Evolutionary conservation across 2,797 vertebrate species (phyloP), one percentile per base, ranked within the genome.

Genomic region (Decapterus maruadsi): DNA sequence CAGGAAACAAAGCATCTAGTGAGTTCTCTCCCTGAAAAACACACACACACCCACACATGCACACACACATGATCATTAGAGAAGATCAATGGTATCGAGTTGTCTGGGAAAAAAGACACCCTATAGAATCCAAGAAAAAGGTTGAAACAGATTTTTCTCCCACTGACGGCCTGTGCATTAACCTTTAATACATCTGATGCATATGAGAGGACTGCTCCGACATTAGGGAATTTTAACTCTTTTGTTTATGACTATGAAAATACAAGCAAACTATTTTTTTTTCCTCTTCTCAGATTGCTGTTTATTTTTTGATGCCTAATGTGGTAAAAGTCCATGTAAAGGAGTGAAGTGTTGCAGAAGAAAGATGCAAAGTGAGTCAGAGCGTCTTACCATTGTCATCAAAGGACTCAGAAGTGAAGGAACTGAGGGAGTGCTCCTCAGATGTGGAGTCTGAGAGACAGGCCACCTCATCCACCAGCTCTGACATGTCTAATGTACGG

Each of bases 351-450:
- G 13, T 8, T 43, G 16, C 36, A 50, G 0, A 4, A 34, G 36
- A 40, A n/a, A 36, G 38, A 36, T 11, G 29, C 19, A 51, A 34
- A 53, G 34, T 11, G 12, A 16, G 36, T 29, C 14, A 13, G 17
- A 14, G n/a, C 1, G 0, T 80, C 96, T 96, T 94, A 99, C 98
- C 97, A 48, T 97, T 98, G 91, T 99, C 98, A 7, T 98, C 97
- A 1, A 97, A 97, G 0, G 97, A 98, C 81, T 98, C 97, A 0
- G 98, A 97, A 42, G 97, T 97, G 94, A 95, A 97, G 78, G 98
- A 99, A 84, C 94, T 97, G 89, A 97, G 95, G 22, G 98, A 99
- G 69, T 94, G 96, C 12, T 96, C 97, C 90, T 98, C 98, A 0
- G 97, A 97, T 81, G 95, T 96, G 91, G 96, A 97, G 89, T 97